Evolutionary conservation across 2,888 invertebrate species (phyloP), one percentile per base, ranked within the genome.

Genomic region (Morinoia aosen): DNA sequence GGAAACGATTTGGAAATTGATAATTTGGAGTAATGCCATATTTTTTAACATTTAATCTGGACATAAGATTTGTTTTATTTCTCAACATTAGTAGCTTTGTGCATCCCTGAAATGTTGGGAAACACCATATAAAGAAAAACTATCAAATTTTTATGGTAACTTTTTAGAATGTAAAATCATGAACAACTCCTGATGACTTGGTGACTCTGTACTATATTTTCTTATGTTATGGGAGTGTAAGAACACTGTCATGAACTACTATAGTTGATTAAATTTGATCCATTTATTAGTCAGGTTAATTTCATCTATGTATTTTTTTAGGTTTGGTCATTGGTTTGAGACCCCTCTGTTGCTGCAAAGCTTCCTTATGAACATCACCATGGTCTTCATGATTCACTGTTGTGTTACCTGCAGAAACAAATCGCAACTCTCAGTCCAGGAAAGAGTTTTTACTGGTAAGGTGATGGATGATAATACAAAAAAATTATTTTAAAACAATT

Each of bases 281-380:
- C 3, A 90, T 39, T 90, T 14, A 40, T 14, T 90, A 19, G 8
- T 39, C 19, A 90, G 19, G 4, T 57, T 19, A 25, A 39, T 40
- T 56, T 88, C 40, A 56, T n/a, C 1, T 64, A 11, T 91, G 61
- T 25, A 96, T 96, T 96, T 97, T 96, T 97, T 96, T 96, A 99
- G 99, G 99, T 99, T 99, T 98, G 99, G 99, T 97, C 99, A 99
- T 97, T 98, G 98, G 97, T 99, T 99, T 98, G 99, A 99, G 97
- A 98, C 98, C 97, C 99, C 99, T 96, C 98, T 99, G 96, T 98
- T 99, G 97, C 98, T 99, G 96, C 99, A 99, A 98, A 99, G 99
- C 97, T 98, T 99, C 97, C 98, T 99, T 96, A 99, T 99, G 99
- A 99, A 99, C 97, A 97, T 98, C 96, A 98, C 99, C 97, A 99